Evolutionary conservation across 2,888 invertebrate species (phyloP), one percentile per base, ranked within the genome.

Genomic region (Plagodis dolabraria): DNA sequence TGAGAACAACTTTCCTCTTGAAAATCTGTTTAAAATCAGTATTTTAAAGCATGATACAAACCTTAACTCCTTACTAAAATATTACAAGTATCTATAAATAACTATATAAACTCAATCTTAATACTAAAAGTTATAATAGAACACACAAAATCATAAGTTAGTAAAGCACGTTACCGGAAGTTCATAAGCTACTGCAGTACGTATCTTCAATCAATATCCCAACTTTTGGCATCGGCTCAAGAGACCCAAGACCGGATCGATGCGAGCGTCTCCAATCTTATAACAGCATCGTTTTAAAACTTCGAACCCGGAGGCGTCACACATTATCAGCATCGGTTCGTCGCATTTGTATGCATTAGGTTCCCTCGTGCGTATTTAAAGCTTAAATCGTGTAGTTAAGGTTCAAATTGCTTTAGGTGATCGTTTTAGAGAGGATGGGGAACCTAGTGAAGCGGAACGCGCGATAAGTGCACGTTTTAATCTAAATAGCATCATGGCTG

Each of bases 401-500:
- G 60, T 47, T 35, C 12, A 45, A 33, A 49, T 61, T 61, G 22
- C 52, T 36, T 9, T 55, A 44, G 36, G 34, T 36, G 43, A 22
- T 36, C 46, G 34, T 53, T 48, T 33, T 12, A 12, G 12, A 35
- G 33, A 43, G 35, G 42, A 9, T 46, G 11, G 22, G 33, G 33
- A 36, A 43, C 65, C 73, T 71, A 71, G 73, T 75, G 73, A 77
- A 67, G 76, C 66, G 79, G 81, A 80, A 79, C 77, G 80, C 79
- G 76, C 80, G 74, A 71, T 71, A 92, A 89, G 86, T 89, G 81
- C 81, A 73, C 65, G 79, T 79, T 83, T 86, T 89, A 89, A 91
- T 89, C 89, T 87, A 88, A 90, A 90, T 86, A 86, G 84, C 82
- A 88, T 85, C 87, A 80, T 80, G 79, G 53, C 22, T 33, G 48